Evolutionary conservation across 2,113 vertebrate species (phyloP).

Genomic region (Geococcyx californianus): DNA sequence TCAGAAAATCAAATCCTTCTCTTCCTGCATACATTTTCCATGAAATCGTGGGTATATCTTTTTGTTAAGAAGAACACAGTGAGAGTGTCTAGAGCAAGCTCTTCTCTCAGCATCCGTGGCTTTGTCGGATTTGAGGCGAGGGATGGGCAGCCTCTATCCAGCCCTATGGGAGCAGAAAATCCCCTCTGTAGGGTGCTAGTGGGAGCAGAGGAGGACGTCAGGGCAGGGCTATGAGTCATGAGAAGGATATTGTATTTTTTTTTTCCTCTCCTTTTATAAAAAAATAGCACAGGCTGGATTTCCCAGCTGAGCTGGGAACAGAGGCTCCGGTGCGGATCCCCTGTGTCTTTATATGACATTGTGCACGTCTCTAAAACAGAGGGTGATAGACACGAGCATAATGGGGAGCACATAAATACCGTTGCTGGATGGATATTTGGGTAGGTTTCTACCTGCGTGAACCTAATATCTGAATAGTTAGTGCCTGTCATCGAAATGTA

Average conservation of each 20-base stretch:
- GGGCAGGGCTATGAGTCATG: neutral
- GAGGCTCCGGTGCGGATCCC: neutral
- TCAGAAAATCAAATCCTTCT: neutral
- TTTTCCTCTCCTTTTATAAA: neutral
- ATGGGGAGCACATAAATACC: too few species aligned
- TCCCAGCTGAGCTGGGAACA: neutral
- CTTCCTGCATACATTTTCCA: neutral
- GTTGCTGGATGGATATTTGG: neutral
- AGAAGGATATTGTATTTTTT: neutral
- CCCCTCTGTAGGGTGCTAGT: fast-evolving
- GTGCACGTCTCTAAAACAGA: neutral
- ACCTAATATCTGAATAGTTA: neutral
- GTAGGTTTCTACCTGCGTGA: neutral
- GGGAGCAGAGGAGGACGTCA: neutral
- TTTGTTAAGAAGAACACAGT: neutral
- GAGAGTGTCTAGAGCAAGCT: neutral
- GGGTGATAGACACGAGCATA: fast-evolving
- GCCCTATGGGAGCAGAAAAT: neutral
- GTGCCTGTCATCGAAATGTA: neutral
- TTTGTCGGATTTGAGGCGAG: neutral
- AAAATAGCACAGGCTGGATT: neutral
- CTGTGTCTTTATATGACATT: neutral
- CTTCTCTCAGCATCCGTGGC: neutral
- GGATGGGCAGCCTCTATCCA: neutral
- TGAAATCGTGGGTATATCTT: neutral